Percentiles rank a stretch among this genome's conserved stretches.
These are phyloP conservation scores for Carassius auratus DNA, from an alignment of 2,113 vertebrate species.

Conservation along the genomic window DNA sequence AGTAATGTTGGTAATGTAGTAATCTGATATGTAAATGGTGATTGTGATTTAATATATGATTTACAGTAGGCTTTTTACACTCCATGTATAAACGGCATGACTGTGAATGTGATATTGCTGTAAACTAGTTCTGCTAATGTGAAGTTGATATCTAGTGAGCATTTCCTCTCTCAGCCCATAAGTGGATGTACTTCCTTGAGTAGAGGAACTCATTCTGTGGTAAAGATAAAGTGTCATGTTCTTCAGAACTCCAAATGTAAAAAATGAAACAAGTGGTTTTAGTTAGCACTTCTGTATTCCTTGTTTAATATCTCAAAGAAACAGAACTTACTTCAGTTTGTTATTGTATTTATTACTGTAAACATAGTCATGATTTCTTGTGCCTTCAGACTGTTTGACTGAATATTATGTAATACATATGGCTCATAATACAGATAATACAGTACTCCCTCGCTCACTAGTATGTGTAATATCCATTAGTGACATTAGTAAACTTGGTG, in stretches of 20 bases:
- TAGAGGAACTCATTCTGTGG: not conserved
- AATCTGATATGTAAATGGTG: too few relatives aligned
- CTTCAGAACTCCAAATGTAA: not conserved
- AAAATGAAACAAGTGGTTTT: not conserved
- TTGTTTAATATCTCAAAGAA: not conserved
- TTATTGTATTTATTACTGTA: not conserved
- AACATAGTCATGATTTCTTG: not conserved
- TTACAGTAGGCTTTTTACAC: not conserved
- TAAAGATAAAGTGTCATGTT: not conserved
- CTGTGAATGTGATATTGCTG: not conserved
- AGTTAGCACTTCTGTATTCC: not conserved
- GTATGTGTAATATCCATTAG: not conserved
- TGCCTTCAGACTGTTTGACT: not conserved
- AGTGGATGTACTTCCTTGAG: not conserved
- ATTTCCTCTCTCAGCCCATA: not conserved
- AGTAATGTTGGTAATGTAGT: not conserved
- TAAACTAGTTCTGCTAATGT: not conserved
- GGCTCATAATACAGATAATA: not conserved
- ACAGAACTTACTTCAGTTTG: not conserved
- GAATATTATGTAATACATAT: not conserved
- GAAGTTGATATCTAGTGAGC: not conserved
- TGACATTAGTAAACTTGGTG: not conserved
- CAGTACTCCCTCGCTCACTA: not conserved
- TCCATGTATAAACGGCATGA: not conserved
- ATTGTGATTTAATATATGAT: too few relatives aligned